Base-by-base conservation (phyloP, 2,797 vertebrate genomes). In the Enteromius fasciolatus region DNA sequence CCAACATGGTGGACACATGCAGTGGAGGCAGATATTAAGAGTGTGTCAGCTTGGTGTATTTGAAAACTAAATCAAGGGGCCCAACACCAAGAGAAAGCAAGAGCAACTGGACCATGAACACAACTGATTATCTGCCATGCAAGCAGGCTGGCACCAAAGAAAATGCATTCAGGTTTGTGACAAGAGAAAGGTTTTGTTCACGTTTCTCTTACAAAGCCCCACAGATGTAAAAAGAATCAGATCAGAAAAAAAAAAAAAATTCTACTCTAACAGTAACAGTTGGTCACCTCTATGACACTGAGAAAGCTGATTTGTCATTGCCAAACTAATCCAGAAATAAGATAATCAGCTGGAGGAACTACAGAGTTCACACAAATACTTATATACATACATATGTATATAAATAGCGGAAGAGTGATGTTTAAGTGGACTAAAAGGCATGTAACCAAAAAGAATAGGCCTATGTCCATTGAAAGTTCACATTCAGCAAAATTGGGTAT, bases 1-100 rank as follows among this genome's bases (percentile, higher is more conserved):
- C 91, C 91, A 90, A 93, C 90, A 91, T 90, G 84, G 88, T 54
- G 82, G 89, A 90, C 88, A 89, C 77, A 75, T 89, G 90, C 88
- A 91, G 92, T 89, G 77, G 64, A 90, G 90, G 87, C 83, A 86
- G 91, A 89, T 84, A 83, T 63, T 78, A 85, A 14, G 87, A 87
- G 86, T 87, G 89, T 25, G 61, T 88, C 88, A 82, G 31, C 50
- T 86, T 86, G 82, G 84, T 41, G 78, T 8, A 87, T 70, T 64
- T 78, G 83, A 78, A 83, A 83, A 59, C 41, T 68, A 44, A 83
- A 85, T 76, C 80, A 85, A 76, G 68, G 46, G 28, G 8, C 14
- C 67, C 8, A 50, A 63, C 75, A 1, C 78, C 61, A 82, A 36
- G 33, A 63, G 12, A 52, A 75, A 9, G 78, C 39, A 77, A 66